These are phyloP conservation scores for Mastomys natalensis DNA, from an alignment of 2,113 vertebrate species.

Conservation along the genomic window DNA sequence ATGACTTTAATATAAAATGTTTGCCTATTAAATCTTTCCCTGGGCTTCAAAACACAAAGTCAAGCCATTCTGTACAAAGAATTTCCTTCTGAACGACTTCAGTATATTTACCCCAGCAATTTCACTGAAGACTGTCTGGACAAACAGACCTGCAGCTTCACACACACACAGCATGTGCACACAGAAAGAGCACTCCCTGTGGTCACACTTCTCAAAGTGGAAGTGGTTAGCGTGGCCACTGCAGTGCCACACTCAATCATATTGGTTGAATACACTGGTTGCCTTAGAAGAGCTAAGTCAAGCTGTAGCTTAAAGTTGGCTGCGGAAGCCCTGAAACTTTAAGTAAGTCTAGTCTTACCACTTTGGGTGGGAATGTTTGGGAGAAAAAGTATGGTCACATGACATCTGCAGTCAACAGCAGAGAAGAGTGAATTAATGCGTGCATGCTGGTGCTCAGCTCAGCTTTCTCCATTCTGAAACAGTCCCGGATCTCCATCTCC, in stretches of 20 bases:
- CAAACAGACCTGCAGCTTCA: not conserved
- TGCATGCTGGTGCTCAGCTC: not conserved
- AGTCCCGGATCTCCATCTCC: not conserved
- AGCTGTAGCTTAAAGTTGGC: not conserved
- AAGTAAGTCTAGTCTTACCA: not conserved
- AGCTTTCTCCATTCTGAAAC: not conserved
- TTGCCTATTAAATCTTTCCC: not conserved
- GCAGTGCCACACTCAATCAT: not conserved
- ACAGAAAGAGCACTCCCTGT: not conserved
- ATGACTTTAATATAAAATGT: not conserved
- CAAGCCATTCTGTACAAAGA: not conserved
- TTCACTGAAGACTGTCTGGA: not conserved
- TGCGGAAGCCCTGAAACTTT: not conserved
- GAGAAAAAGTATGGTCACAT: not conserved
- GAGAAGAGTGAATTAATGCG: not conserved
- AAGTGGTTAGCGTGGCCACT: not conserved
- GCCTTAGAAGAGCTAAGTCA: conserved; percentile 2
- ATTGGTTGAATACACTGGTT: not conserved
- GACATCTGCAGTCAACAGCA: too few species aligned
- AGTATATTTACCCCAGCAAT: not conserved
- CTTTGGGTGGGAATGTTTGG: not conserved
- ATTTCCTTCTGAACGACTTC: not conserved
- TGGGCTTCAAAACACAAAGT: conserved; percentile 42
- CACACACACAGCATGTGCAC: not conserved
- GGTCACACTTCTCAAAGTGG: not conserved